phyloP scores from a whole-genome alignment of 2,888 invertebrate species.

The Cerastis rubricosa region DNA sequence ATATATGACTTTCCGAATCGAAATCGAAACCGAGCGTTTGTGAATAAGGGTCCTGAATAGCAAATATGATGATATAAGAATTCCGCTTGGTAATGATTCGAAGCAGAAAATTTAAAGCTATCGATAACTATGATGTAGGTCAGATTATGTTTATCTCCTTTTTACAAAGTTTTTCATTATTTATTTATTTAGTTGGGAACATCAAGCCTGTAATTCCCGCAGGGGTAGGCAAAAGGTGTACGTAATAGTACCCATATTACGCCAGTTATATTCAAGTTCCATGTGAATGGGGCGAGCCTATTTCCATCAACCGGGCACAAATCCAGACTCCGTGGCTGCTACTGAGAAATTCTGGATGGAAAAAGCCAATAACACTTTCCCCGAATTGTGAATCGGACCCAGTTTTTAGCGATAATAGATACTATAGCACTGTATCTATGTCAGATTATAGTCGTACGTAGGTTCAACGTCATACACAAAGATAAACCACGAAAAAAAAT shows the following conservation, averaged over 20 bases:
- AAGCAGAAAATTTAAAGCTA: neutral
- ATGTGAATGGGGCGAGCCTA: too few relatives aligned
- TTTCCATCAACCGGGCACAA: too few relatives aligned
- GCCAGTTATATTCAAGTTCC: neutral
- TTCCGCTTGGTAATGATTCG: neutral
- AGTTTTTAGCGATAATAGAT: neutral
- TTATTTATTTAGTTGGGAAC: too few relatives aligned
- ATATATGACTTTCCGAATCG: too few relatives aligned
- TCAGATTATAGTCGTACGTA: neutral
- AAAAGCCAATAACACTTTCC: too few relatives aligned
- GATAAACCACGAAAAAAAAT: conserved; percentile 20
- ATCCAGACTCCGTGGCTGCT: too few relatives aligned
- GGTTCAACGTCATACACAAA: conserved; percentile 25
- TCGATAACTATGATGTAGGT: neutral
- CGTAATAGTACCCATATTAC: neutral
- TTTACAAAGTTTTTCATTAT: too few relatives aligned
- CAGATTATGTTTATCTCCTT: neutral
- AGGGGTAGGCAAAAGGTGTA: neutral
- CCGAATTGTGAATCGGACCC: too few relatives aligned
- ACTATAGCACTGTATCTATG: neutral
- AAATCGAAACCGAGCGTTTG: too few relatives aligned
- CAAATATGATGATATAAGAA: neutral
- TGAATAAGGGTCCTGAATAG: too few relatives aligned
- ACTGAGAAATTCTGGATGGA: neutral
- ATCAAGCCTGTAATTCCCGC: neutral